Percentiles rank a stretch among this genome's conserved stretches.
Evolutionary conservation across 1,140 invertebrate species (phyloP).

Genomic region (Meloidogyne hapla): DNA sequence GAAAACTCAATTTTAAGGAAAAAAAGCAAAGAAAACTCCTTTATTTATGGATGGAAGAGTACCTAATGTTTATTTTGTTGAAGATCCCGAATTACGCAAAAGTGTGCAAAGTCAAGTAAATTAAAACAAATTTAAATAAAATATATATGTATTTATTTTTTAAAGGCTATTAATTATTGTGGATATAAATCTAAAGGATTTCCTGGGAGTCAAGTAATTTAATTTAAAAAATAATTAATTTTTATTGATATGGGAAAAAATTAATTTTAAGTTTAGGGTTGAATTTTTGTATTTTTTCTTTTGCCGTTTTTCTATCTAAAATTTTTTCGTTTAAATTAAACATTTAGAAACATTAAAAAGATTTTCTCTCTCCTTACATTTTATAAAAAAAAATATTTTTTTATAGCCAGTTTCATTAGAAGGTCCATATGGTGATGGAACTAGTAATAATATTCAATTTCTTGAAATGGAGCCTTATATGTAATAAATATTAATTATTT

Average conservation of each 20-base stretch:
- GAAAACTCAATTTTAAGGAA: background rate
- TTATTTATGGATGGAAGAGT: conserved; percentile 65
- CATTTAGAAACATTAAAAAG: no score
- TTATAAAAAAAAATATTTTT: background rate
- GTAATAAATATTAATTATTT: no score
- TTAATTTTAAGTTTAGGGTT: no score
- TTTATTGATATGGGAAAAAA: no score
- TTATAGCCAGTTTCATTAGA: conserved; percentile 94
- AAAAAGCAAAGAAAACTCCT: conserved; percentile 20
- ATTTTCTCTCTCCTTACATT: no score
- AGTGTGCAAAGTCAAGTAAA: conserved; percentile 39
- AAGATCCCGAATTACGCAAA: conserved; percentile 35
- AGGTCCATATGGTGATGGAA: conserved; percentile 68
- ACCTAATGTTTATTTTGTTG: conserved; percentile 61
- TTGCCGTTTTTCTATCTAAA: no score
- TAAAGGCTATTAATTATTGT: conserved; percentile 7
- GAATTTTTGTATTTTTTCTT: no score
- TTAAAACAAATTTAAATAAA: background rate
- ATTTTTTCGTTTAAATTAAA: no score
- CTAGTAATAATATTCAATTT: conserved; percentile 76
- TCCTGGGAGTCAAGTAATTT: conserved; percentile 19
- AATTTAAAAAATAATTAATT: no score
- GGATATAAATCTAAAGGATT: conserved; percentile 9
- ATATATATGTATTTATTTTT: background rate
- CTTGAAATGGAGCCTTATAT: conserved; percentile 80